These are phyloP conservation scores for Lepidothrix coronata DNA, from an alignment of 2,113 vertebrate species.

Conservation along the genomic window DNA sequence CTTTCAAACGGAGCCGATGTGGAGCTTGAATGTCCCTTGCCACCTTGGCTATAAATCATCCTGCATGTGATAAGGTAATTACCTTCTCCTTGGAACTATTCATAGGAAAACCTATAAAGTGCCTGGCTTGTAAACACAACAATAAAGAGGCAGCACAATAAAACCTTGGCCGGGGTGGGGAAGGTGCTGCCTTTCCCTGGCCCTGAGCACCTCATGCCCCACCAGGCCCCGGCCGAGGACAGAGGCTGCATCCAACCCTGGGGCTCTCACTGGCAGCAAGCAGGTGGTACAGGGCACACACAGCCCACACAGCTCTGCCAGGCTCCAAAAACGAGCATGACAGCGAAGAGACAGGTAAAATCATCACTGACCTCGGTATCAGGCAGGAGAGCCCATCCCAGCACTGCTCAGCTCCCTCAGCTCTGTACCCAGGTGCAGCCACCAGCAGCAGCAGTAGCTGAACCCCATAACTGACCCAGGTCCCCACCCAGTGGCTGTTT, in stretches of 20 bases:
- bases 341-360: accelerated
- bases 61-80: conserved; percentile 78
- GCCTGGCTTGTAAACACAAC: conserved; percentile 31
- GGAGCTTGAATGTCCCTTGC: conserved; percentile 52
- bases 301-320: background rate
- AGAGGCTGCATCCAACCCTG: accelerated
- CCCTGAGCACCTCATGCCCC: background rate
- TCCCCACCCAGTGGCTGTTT: background rate
- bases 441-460: background rate
- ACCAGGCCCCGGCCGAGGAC: accelerated
- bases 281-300: accelerated
- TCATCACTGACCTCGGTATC: background rate
- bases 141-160: conserved; percentile 36
- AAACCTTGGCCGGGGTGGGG: background rate
- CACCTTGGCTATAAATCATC: conserved; percentile 79
- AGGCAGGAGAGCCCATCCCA: background rate
- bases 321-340: accelerated
- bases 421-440: background rate
- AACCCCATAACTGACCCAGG: background rate
- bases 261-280: accelerated
- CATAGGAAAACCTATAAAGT: conserved; percentile 75
- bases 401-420: background rate
- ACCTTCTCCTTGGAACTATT: conserved; percentile 84
- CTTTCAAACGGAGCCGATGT: conserved; percentile 45
- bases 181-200: background rate